These are phyloP conservation scores for Glyptemys insculpta DNA, from an alignment of 2,797 vertebrate species.

Conservation along the genomic window DNA sequence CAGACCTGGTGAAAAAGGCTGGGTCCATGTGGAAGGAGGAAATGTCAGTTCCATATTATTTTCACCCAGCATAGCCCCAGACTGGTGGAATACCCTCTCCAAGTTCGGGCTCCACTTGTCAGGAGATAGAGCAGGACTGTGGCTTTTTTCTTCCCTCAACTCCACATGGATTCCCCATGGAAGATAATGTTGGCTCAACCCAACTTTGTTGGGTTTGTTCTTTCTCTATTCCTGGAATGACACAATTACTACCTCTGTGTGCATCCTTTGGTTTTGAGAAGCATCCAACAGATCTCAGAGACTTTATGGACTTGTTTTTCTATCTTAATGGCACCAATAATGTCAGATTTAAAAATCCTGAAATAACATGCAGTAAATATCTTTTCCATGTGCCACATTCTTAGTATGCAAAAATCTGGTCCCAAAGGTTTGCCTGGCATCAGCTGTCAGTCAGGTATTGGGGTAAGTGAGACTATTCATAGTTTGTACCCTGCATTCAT, in stretches of 20 bases:
- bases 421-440: background rate
- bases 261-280: background rate
- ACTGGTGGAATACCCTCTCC: rapidly evolving
- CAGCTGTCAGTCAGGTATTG: background rate
- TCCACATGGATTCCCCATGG: background rate
- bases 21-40: background rate
- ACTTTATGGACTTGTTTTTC: background rate
- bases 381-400: background rate
- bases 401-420: background rate
- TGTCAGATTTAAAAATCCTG: background rate
- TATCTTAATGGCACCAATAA: background rate
- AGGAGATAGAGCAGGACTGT: background rate
- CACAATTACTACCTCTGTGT: background rate
- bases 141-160: background rate
- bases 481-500: background rate
- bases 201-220: background rate
- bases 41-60: background rate
- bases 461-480: background rate
- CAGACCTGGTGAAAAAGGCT: background rate
- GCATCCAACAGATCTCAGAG: background rate
- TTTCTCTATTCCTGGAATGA: background rate
- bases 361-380: background rate
- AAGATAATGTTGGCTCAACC: background rate
- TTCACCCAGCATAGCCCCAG: background rate
- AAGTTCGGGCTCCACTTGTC: background rate